Evolutionary conservation across 2,113 vertebrate genomes (phyloP).

Genomic region (Oryzias curvinotus): DNA sequence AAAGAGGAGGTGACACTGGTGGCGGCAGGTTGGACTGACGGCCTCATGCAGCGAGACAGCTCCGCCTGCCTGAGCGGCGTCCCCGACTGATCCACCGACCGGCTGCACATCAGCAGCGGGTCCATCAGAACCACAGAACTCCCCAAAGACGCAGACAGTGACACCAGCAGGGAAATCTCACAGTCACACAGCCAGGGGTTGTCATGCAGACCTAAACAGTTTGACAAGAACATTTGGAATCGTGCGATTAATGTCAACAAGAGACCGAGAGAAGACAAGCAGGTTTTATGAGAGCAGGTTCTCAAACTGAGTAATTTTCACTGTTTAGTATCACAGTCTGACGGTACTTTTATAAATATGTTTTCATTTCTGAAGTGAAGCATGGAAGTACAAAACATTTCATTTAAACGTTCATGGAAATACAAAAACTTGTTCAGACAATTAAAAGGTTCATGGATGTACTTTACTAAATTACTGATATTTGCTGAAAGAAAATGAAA

Average conservation of each 20-base stretch:
- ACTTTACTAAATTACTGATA: too few species aligned
- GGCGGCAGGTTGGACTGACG: slow-evolving; percentile 85
- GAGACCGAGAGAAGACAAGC: too few species aligned
- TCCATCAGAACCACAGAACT: slow-evolving; percentile 82
- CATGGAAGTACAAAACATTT: too few species aligned
- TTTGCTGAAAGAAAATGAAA: too few species aligned
- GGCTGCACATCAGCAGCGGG: slow-evolving; percentile 81
- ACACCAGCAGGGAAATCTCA: slow-evolving; percentile 85
- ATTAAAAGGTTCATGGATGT: too few species aligned
- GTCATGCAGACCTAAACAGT: slow-evolving; percentile 87
- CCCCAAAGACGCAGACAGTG: slow-evolving; percentile 82
- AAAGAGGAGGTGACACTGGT: slow-evolving; percentile 86
- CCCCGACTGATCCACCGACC: slow-evolving; percentile 78
- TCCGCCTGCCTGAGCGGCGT: slow-evolving; percentile 83
- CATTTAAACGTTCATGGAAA: too few species aligned
- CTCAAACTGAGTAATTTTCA: background rate
- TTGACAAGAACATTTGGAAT: background rate
- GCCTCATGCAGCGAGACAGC: slow-evolving; percentile 83
- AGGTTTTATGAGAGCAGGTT: background rate
- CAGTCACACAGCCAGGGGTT: slow-evolving; percentile 95
- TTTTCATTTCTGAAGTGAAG: too few species aligned
- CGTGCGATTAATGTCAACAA: background rate
- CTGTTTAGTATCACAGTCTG: too few species aligned
- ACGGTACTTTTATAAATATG: too few species aligned
- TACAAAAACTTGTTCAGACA: too few species aligned